These are phyloP conservation scores for Papilio xuthus DNA, from an alignment of 1,140 invertebrate genomes.

Conservation along the genomic window DNA sequence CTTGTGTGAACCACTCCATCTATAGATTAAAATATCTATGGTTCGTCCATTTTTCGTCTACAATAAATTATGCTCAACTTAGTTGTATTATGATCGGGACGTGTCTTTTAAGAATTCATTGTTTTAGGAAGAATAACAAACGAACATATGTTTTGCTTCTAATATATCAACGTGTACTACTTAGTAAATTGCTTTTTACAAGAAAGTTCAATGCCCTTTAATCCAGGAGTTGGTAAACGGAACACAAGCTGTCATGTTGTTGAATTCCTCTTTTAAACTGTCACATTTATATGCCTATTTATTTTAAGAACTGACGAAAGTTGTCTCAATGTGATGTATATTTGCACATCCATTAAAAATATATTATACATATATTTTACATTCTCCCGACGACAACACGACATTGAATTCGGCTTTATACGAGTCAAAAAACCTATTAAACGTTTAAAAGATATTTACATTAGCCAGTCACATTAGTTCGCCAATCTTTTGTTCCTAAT, in stretches of 20 bases:
- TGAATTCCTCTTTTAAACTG: slow-evolving; percentile 16
- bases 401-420: slow-evolving; percentile 57
- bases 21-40: too few species aligned
- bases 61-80: too few species aligned
- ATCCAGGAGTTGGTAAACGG: slow-evolving; percentile 10
- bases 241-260: slow-evolving; percentile 24
- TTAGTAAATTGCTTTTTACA: slow-evolving; percentile 8
- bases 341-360: slow-evolving; percentile 37
- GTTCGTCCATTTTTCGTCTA: too few species aligned
- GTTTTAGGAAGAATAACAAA: background rate
- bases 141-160: background rate
- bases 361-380: slow-evolving; percentile 25
- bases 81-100: background rate
- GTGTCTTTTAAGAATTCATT: background rate
- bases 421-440: slow-evolving; percentile 72
- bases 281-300: slow-evolving; percentile 29
- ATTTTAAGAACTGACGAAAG: slow-evolving; percentile 17
- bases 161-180: background rate
- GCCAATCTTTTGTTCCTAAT: slow-evolving; percentile 22
- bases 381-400: slow-evolving; percentile 39
- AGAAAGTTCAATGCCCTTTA: slow-evolving; percentile 33
- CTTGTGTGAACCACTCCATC: too few species aligned
- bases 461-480: slow-evolving; percentile 26
- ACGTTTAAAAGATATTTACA: slow-evolving; percentile 51
- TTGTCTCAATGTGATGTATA: slow-evolving; percentile 37